Percentiles rank a stretch among this genome's conserved stretches.
phyloP scores from a whole-genome alignment of 2,113 vertebrate species.

The Neomonachus schauinslandi region DNA sequence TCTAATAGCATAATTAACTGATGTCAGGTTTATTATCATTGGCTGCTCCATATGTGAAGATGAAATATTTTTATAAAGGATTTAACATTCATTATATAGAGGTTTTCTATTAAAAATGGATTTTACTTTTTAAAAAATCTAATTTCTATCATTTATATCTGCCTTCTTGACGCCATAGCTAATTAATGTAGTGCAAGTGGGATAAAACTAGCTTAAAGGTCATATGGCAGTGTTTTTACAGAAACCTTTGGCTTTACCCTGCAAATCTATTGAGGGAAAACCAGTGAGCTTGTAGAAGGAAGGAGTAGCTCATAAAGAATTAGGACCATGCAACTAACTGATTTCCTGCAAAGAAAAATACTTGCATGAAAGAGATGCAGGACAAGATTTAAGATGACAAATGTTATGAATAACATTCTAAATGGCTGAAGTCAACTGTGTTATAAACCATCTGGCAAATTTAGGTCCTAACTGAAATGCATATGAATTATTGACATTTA shows the following conservation, averaged over 20 bases:
- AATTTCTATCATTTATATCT: neutral
- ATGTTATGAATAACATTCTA: constrained; percentile 71
- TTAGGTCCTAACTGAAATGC: constrained; percentile 58
- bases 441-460: constrained; percentile 72
- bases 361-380: constrained; percentile 48
- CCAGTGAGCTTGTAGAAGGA: neutral
- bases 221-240: neutral
- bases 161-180: constrained; percentile 13
- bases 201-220: neutral
- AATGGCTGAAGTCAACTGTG: constrained; percentile 69
- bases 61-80: neutral
- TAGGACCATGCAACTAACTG: constrained; percentile 9
- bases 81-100: neutral
- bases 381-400: constrained; percentile 69
- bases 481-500: constrained; percentile 74
- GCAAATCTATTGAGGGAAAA: constrained; percentile 29
- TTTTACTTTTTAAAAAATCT: constrained; percentile 25
- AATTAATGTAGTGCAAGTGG: neutral
- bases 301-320: neutral
- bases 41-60: neutral
- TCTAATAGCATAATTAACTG: neutral
- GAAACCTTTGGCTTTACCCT: neutral
- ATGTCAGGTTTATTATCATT: neutral
- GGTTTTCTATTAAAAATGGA: neutral
- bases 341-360: constrained; percentile 48